Evolutionary conservation across 2,113 vertebrate genomes (phyloP).

Genomic region (Pampusana beccarii): DNA sequence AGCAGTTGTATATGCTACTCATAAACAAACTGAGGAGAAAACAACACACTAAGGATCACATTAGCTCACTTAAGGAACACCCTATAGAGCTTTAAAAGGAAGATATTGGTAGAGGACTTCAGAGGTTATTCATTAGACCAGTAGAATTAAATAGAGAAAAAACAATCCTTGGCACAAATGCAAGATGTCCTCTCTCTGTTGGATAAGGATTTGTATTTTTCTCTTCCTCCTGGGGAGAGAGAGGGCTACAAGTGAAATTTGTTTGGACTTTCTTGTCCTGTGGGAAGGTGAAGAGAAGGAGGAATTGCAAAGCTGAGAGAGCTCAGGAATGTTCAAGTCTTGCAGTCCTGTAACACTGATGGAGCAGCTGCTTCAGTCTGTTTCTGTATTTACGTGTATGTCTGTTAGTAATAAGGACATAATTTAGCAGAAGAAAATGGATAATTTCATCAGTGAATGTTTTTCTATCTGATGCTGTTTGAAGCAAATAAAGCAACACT

Average conservation of each 20-base stretch:
- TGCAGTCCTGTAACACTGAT: neutral
- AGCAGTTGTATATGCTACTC: neutral
- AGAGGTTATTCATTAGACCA: neutral
- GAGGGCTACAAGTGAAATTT: neutral
- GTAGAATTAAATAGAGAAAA: neutral
- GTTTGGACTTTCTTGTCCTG: neutral
- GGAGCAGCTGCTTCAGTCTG: neutral
- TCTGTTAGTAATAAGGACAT: neutral
- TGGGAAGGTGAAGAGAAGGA: neutral
- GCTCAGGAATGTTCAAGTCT: neutral
- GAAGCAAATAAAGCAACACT: neutral
- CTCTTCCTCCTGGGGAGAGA: neutral
- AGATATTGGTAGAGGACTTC: neutral
- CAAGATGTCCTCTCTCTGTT: neutral
- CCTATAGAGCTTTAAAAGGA: neutral
- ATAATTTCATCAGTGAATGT: neutral
- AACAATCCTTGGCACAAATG: neutral
- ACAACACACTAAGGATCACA: neutral
- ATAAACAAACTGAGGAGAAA: neutral
- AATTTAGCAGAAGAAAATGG: neutral
- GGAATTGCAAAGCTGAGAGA: neutral
- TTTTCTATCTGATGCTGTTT: neutral
- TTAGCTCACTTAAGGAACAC: neutral
- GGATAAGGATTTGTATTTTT: neutral
- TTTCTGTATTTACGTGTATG: neutral